Evolutionary conservation across 2,888 invertebrate genomes (phyloP), one percentile per base, ranked within the genome.

Genomic region (Luffia ferchaultella): DNA sequence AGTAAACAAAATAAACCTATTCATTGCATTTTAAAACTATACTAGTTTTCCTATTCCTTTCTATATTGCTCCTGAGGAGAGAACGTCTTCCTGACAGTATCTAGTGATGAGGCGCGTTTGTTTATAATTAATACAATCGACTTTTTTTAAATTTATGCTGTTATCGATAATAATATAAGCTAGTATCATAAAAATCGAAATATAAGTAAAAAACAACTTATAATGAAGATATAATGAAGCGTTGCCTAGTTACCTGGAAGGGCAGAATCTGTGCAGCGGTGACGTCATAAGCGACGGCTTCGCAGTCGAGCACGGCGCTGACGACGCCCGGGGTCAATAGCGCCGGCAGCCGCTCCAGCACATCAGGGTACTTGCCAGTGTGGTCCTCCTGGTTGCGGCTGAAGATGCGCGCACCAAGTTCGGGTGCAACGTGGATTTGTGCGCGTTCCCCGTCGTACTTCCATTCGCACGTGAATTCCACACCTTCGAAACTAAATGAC

Each of bases 381-480:
- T 79, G 80, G 56, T 82, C 59, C 67, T 82, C 82, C 71, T 98
- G 98, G 85, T 98, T 99, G 51, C 99, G 85, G 67, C 97, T 97
- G 85, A 93, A 99, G 56, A 99, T 90, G 58, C 88, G 88, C 0
- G 97, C 89, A 88, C 19, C 77, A 68, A 2, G n/a, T 19, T 88
- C 76, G 67, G 96, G 49, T 2, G 57, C 60, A 60, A 85, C 78
- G 70, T 85, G 76, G 7, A 94, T 90, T 87, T 97, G 98, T 0
- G 98, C 98, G 61, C 99, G 86, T 85, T 99, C 99, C 0, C 99
- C 99, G 76, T 99, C 99, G 73, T 99, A 99, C 73, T 99, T 99
- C 90, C 93, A 99, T 80, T 99, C 99, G 72, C 98, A 98, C 0
- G 98, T 98, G 72, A 99, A 98, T 62, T 90, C 88, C 56, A 92